These are phyloP conservation scores for Arvicanthis niloticus DNA, from an alignment of 2,113 vertebrate species.

Conservation along the genomic window DNA sequence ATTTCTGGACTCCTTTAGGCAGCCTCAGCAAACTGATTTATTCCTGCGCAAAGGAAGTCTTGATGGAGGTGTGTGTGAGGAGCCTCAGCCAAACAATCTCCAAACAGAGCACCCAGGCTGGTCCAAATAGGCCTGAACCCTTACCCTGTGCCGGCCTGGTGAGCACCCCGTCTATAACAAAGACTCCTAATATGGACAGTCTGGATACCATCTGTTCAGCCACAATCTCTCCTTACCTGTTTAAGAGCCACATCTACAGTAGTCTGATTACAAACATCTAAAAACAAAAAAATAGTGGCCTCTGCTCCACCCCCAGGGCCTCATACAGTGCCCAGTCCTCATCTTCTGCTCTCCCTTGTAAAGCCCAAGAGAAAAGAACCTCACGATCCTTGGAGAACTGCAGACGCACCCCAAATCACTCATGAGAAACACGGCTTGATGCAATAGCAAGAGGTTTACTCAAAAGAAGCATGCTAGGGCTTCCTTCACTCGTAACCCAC, in stretches of 20 bases:
- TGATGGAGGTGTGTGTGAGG: neutral
- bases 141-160: neutral
- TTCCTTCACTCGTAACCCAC: too few species aligned
- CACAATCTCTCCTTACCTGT: neutral
- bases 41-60: neutral
- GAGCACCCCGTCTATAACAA: neutral
- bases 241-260: neutral
- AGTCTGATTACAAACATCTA: neutral
- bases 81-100: neutral
- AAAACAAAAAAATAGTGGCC: neutral
- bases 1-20: neutral
- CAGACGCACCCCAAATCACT: too few species aligned
- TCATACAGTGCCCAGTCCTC: accelerated
- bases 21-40: neutral
- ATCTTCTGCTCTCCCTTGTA: neutral
- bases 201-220: neutral
- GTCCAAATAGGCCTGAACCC: neutral
- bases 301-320: neutral
- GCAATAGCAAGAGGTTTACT: too few species aligned
- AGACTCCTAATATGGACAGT: neutral
- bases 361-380: too few species aligned
- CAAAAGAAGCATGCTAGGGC: too few species aligned
- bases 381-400: too few species aligned
- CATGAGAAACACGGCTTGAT: too few species aligned
- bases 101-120: accelerated